These are phyloP conservation scores for Phrynosoma blainvillii DNA, from an alignment of 2,113 vertebrate genomes.

Conservation along the genomic window DNA sequence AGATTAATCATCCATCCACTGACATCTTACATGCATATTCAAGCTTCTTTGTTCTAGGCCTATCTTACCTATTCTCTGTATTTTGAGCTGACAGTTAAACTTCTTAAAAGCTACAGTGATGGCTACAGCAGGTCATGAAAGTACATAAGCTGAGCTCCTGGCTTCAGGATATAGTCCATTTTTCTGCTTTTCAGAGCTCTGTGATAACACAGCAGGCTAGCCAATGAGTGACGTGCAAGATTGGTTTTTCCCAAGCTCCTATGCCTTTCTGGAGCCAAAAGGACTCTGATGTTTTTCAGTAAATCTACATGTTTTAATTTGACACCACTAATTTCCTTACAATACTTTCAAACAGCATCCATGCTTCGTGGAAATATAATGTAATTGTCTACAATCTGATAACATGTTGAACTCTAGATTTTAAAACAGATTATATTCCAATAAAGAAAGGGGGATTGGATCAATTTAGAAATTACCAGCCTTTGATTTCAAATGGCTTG, in stretches of 20 bases:
- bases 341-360: neutral
- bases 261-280: neutral
- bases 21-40: neutral
- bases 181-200: neutral
- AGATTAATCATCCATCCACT: neutral
- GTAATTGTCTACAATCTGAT: neutral
- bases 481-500: neutral
- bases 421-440: neutral
- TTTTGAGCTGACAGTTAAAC: neutral
- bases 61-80: neutral
- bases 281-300: neutral
- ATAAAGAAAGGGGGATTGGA: neutral
- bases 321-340: neutral
- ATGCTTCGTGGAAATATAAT: neutral
- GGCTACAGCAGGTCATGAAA: neutral
- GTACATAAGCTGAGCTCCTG: neutral
- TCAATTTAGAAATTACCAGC: neutral
- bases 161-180: neutral
- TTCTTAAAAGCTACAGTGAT: neutral
- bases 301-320: neutral
- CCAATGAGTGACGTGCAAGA: neutral
- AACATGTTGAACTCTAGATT: neutral
- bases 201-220: neutral
- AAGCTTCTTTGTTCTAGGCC: neutral
- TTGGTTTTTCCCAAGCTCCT: neutral